phyloP scores from a whole-genome alignment of 2,113 vertebrate species.

The Zosterops lateralis region DNA sequence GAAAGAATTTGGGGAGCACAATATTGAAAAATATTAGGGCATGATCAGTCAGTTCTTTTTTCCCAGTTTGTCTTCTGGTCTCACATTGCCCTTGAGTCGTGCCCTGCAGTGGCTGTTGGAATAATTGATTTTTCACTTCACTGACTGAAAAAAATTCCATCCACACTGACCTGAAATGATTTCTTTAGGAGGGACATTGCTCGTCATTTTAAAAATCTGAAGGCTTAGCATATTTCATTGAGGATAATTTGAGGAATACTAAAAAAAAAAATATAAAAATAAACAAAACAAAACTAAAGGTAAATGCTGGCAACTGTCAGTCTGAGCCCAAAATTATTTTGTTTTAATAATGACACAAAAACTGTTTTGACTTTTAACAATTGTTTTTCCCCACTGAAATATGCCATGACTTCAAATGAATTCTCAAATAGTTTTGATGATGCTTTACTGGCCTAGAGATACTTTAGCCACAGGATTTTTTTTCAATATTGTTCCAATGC shows the following conservation, averaged over 20 bases:
- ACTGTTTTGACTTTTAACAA: background rate
- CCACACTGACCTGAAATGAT: constrained; percentile 23
- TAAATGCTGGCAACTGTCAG: background rate
- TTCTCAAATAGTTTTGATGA: background rate
- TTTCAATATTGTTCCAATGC: background rate
- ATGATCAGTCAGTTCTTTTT: constrained; percentile 2
- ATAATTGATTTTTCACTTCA: constrained; percentile 62
- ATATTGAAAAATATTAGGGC: background rate
- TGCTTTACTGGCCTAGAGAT: background rate
- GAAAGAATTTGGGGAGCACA: background rate
- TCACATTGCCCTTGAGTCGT: constrained; percentile 33
- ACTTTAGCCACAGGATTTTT: accelerated
- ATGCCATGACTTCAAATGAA: background rate
- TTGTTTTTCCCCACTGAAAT: background rate
- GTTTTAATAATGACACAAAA: background rate
- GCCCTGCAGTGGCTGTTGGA: background rate
- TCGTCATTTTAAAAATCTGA: background rate
- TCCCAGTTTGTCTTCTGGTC: background rate
- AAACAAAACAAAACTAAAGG: background rate
- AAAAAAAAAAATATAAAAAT: background rate
- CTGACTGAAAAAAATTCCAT: constrained; percentile 47
- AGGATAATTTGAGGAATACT: background rate
- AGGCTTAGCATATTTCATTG: background rate
- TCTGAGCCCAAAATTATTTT: background rate
- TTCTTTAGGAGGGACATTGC: background rate